Evolutionary conservation across 2,797 vertebrate species (phyloP), one percentile per base, ranked within the genome.

Genomic region (Helostoma temminkii): DNA sequence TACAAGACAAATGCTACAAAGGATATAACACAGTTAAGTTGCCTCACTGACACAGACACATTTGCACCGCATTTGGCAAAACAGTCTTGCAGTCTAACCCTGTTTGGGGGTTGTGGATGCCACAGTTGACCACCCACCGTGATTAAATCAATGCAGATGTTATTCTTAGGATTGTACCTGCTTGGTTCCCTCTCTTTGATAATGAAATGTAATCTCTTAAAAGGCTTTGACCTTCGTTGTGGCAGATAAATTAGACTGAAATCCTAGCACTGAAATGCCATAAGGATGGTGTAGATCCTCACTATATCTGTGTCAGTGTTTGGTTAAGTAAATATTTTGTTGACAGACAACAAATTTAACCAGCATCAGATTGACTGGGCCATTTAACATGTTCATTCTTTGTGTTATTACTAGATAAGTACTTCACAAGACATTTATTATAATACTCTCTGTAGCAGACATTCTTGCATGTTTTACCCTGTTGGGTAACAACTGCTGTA

Each of bases 141-240:
- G 55, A 71, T 62, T 73, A 68, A 62, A 74, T 26, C 3, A 11
- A 19, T 41, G 18, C 72, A 79, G 30, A 34, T 81, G 73, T 65
- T 66, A 1, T 74, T 16, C 9, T 77, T 49, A 28, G 58, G 43
- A 58, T 66, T 42, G 64, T 6, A 52, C 54, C 49, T 39, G 12
- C 26, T 37, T 59, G 58, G 43, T 19, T 49, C 21, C 11, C 26
- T 24, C 43, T 66, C 53, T 75, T 45, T 63, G 16, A 59, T 70
- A 64, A n/a, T 48, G 39, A 42, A 6, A 66, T 58, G 45, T 28
- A 32, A 37, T 50, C 19, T 16, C 25, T 63, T 50, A 50, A 63
- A n/a, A 52, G 59, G 59, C 58, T 62, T 58, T 66, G 12, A 71
- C 46, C 24, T 62, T 30, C 15, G 15, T 15, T 66, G 52, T 53